These are phyloP conservation scores for Oscheius sp. DNA, from an alignment of 2,888 invertebrate species.

Conservation along the genomic window DNA sequence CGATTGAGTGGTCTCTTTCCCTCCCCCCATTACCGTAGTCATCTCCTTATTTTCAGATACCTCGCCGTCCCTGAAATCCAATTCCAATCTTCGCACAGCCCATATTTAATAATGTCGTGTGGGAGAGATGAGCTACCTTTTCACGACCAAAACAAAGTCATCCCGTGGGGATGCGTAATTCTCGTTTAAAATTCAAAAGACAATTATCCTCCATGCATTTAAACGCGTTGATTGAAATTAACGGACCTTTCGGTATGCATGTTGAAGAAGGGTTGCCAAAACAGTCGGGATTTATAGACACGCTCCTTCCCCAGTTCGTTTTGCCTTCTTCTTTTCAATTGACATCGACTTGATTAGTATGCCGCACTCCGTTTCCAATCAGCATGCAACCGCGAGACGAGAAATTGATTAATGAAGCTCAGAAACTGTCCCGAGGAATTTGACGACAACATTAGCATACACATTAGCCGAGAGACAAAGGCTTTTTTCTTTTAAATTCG, in stretches of 20 bases:
- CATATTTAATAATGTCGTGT: slow-evolving; percentile 34
- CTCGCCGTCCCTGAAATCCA: slow-evolving; percentile 26
- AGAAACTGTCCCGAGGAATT: slow-evolving; percentile 8
- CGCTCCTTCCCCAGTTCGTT: no score
- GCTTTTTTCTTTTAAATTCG: no score
- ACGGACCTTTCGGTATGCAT: slow-evolving; percentile 18
- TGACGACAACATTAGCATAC: slow-evolving; percentile 9
- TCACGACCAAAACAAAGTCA: neutral
- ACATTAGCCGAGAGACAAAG: slow-evolving; percentile 1
- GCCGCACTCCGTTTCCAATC: slow-evolving; percentile 24
- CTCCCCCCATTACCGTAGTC: neutral
- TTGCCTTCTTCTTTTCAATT: neutral
- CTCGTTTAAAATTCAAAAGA: slow-evolving; percentile 20
- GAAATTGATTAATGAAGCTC: slow-evolving; percentile 25
- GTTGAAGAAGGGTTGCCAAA: no score
- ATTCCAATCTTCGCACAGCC: slow-evolving; percentile 36
- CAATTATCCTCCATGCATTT: slow-evolving; percentile 25
- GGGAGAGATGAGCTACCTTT: neutral
- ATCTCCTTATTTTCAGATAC: neutral
- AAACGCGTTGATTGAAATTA: slow-evolving; percentile 27
- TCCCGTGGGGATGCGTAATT: slow-evolving; percentile 15
- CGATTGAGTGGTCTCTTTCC: slow-evolving; percentile 6
- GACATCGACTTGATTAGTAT: slow-evolving; percentile 14
- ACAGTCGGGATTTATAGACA: slow-evolving; percentile 2
- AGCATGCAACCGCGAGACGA: slow-evolving; percentile 24